These are phyloP conservation scores for Campylomormyrus tamandua DNA, from an alignment of 2,113 vertebrate genomes.

Conservation along the genomic window DNA sequence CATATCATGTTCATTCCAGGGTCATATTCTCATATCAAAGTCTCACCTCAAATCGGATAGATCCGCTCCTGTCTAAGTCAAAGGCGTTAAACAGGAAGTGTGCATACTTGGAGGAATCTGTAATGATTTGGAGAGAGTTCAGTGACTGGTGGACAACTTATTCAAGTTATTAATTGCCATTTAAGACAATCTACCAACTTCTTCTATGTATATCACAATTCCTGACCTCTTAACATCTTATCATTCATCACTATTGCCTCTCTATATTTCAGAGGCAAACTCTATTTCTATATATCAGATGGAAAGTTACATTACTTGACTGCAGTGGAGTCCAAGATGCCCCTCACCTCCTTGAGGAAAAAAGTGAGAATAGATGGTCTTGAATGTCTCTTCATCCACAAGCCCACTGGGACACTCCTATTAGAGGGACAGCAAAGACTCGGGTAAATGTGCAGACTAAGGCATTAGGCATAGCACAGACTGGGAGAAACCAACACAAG, in stretches of 20 bases:
- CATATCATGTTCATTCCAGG: neutral
- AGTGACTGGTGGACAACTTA: neutral
- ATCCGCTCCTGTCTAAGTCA: slow-evolving; percentile 56
- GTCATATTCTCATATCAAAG: neutral
- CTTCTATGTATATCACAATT: neutral
- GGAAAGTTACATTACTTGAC: neutral
- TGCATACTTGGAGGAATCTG: slow-evolving; percentile 73
- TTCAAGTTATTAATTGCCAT: neutral
- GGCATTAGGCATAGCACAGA: neutral
- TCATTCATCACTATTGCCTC: neutral
- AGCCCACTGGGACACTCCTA: slow-evolving; percentile 78
- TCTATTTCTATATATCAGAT: neutral
- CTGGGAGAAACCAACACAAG: neutral
- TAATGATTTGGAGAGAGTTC: neutral
- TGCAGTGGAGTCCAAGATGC: neutral
- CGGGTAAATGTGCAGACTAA: neutral
- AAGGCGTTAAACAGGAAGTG: slow-evolving; percentile 80
- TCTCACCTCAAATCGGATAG: slow-evolving; percentile 46
- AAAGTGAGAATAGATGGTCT: slow-evolving; percentile 74
- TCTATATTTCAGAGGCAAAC: neutral
- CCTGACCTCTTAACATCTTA: neutral
- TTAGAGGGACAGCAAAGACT: neutral
- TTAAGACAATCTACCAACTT: neutral
- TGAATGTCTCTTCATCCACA: slow-evolving; percentile 80
- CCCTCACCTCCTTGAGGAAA: slow-evolving; percentile 79